Conservation (phyloP, 2,888 invertebrate species). For the Caenorhabditis japonica region DNA sequence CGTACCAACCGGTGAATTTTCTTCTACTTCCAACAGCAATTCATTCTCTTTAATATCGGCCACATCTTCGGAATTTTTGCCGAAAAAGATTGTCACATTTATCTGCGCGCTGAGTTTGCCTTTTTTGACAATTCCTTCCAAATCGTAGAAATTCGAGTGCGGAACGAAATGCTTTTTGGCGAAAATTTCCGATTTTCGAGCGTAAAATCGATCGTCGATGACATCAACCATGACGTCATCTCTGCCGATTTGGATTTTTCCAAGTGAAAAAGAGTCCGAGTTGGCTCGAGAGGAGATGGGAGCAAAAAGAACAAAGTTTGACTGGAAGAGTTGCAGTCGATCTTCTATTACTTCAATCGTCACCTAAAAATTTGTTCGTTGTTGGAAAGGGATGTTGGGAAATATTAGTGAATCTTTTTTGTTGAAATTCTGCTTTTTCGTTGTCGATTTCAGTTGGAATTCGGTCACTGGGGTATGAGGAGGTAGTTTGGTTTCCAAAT, state of each 20-base stretch:
- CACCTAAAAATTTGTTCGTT: constrained; percentile 9
- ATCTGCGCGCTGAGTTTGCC: constrained; percentile 31
- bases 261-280: no score
- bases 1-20: constrained; percentile 30
- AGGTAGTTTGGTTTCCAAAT: no score
- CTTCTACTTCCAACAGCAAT: constrained; percentile 32
- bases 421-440: no score
- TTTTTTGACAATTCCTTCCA: constrained; percentile 35
- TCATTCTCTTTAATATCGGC: constrained; percentile 18
- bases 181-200: constrained; percentile 19
- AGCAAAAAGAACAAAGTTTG: constrained; percentile 27
- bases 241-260: constrained; percentile 36
- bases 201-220: constrained; percentile 45
- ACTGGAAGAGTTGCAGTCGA: constrained; percentile 15
- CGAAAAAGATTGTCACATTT: constrained; percentile 31
- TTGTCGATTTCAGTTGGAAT: no score
- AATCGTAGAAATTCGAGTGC: constrained; percentile 13
- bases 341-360: constrained; percentile 50
- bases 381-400: no score
- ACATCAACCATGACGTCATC: constrained; percentile 49
- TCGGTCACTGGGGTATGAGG: no score
- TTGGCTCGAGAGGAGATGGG: no score
- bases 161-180: constrained; percentile 20
- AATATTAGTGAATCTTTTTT: no score
- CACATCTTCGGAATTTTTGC: background rate